Base-by-base conservation (phyloP, 1,140 invertebrate genomes). In the Phymastichus coffea region DNA sequence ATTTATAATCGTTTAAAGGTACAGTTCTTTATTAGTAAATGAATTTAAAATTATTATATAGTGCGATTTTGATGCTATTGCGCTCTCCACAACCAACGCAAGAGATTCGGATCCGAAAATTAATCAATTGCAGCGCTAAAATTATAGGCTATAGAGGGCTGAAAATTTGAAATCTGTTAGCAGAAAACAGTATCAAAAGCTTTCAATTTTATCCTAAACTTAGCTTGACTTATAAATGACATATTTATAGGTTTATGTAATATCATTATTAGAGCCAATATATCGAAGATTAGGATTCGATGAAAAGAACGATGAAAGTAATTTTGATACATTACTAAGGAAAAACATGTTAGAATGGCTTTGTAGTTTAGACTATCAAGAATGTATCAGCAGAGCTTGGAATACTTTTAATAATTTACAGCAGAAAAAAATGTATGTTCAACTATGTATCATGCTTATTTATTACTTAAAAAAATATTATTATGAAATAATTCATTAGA, bases 1-100 rank as follows among this genome's bases (percentile, higher is more conserved):
- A 82, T 86, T 58, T 92, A 90, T 75, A 83, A 90, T 66, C 81
- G 86, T 63, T 89, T 89, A 57, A 88, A 89, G 80, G 89, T 90
- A 76, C n/a, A n/a, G n/a, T n/a, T n/a, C n/a, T n/a, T n/a, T n/a
- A 68, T 72, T 61, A 37, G 44, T 56, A 33, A 33, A n/a, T n/a
- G n/a, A n/a, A n/a, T n/a, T n/a, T n/a, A n/a, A n/a, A n/a, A n/a
- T n/a, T n/a, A n/a, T n/a, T n/a, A n/a, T n/a, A n/a, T n/a, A n/a
- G n/a, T n/a, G n/a, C n/a, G n/a, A n/a, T n/a, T n/a, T n/a, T n/a
- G n/a, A n/a, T n/a, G n/a, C n/a, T n/a, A n/a, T n/a, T n/a, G n/a
- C n/a, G n/a, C n/a, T n/a, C n/a, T n/a, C n/a, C n/a, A n/a, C n/a
- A n/a, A n/a, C n/a, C n/a, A n/a, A n/a, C n/a, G n/a, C n/a, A n/a